These are phyloP conservation scores for Ephydatia muelleri DNA, from an alignment of 37 sponge, comb jelly and placozoan genomes.

Conservation along the genomic window DNA sequence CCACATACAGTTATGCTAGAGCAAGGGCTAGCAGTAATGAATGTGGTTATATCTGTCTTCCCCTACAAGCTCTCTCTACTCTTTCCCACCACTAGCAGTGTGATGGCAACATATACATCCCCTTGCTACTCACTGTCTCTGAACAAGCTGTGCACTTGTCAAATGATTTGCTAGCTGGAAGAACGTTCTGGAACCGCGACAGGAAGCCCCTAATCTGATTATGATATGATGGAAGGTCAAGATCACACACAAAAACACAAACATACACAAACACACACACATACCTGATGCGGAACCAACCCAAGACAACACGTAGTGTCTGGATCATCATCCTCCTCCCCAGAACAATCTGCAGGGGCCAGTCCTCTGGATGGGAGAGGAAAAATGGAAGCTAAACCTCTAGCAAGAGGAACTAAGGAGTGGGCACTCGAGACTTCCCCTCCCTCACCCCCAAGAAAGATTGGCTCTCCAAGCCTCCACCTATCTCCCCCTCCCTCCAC, in stretches of 20 bases:
- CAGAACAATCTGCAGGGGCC: constrained; percentile 52
- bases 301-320: constrained; percentile 66
- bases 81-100: too few relatives aligned
- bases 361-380: constrained; percentile 30
- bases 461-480: too few relatives aligned
- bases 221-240: background rate
- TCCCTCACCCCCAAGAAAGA: too few relatives aligned
- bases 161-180: constrained; percentile 82
- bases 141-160: constrained; percentile 95
- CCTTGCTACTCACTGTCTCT: constrained; percentile 35
- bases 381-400: constrained; percentile 37
- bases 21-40: too few relatives aligned
- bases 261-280: too few relatives aligned
- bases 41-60: too few relatives aligned
- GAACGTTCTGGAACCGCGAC: constrained; percentile 85
- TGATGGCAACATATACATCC: too few relatives aligned
- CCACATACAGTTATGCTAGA: too few relatives aligned
- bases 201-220: constrained; percentile 91
- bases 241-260: background rate
- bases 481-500: too few relatives aligned
- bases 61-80: too few relatives aligned
- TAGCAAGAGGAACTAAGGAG: background rate
- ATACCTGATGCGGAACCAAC: constrained; percentile 88
- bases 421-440: too few relatives aligned
- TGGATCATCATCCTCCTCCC: constrained; percentile 56